A percentile compares a stretch with the other conserved stretches of the same genome.
Evolutionary conservation across 2,113 vertebrate genomes (phyloP).

Genomic region (Motacilla tschutschensis): DNA sequence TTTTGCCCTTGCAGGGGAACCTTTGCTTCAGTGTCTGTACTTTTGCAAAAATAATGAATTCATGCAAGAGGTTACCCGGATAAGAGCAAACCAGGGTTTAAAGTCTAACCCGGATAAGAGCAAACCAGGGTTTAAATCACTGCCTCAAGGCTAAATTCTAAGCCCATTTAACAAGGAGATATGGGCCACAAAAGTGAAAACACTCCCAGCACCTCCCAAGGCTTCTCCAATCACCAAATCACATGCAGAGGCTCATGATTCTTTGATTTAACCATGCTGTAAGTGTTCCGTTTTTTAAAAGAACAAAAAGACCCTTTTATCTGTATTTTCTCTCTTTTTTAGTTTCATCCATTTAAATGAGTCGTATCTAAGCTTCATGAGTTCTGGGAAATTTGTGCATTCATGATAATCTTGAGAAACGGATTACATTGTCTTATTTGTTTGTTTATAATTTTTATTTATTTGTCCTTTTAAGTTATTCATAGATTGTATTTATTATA

Average conservation of each 20-base stretch:
- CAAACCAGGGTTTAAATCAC: slow-evolving; percentile 1
- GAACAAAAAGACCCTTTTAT: background rate
- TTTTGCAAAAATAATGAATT: slow-evolving; percentile 69
- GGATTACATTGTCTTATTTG: background rate
- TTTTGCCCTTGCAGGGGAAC: slow-evolving; percentile 67
- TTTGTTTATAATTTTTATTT: background rate
- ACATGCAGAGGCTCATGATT: background rate
- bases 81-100: slow-evolving; percentile 30
- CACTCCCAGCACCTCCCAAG: background rate
- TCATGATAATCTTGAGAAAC: background rate
- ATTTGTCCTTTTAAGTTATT: background rate
- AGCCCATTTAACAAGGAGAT: background rate
- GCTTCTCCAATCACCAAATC: background rate
- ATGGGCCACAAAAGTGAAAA: slow-evolving; percentile 12
- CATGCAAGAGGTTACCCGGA: slow-evolving; percentile 20
- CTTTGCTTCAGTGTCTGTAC: slow-evolving; percentile 63
- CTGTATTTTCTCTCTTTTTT: background rate
- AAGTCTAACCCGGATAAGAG: background rate
- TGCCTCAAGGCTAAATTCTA: background rate
- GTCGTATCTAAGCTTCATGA: rapidly evolving
- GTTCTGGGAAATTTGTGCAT: background rate
- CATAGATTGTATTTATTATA: background rate
- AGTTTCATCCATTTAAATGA: background rate
- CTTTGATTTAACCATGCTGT: background rate
- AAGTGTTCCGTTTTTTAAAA: background rate